These are phyloP conservation scores for Phoronis australis DNA, from an alignment of 2,888 invertebrate species.

Conservation along the genomic window DNA sequence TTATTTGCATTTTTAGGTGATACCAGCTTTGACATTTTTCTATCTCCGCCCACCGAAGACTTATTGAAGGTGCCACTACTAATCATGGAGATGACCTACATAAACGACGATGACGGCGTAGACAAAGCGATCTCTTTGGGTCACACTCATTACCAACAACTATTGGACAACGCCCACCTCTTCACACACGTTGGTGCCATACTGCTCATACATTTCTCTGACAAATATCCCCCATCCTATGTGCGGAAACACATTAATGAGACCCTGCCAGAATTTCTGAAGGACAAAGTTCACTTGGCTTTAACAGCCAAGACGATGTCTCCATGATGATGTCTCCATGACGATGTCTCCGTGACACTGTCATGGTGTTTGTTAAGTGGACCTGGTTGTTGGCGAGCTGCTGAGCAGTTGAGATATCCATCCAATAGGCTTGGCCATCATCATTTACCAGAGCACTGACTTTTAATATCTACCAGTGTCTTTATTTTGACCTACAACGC, in stretches of 20 bases:
- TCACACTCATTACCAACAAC: slow-evolving; percentile 36
- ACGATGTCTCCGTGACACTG: too few relatives aligned
- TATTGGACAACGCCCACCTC: slow-evolving; percentile 28
- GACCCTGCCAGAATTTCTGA: slow-evolving; percentile 20
- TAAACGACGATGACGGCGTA: slow-evolving; percentile 22
- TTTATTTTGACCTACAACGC: too few relatives aligned
- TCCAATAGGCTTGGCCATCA: too few relatives aligned
- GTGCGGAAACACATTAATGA: slow-evolving; percentile 20
- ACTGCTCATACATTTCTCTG: slow-evolving; percentile 39
- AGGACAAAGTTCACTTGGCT: slow-evolving; percentile 24
- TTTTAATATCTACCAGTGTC: too few relatives aligned
- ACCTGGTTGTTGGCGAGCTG: too few relatives aligned
- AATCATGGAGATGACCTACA: slow-evolving; percentile 42
- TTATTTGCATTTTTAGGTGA: slow-evolving; percentile 37
- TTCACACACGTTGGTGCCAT: slow-evolving; percentile 31
- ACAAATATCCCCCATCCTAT: slow-evolving; percentile 30
- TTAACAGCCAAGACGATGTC: slow-evolving; percentile 20
- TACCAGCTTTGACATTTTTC: slow-evolving; percentile 39
- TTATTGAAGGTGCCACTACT: slow-evolving; percentile 35
- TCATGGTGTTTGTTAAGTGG: too few relatives aligned
- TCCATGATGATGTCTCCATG: too few relatives aligned
- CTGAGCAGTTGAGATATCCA: too few relatives aligned
- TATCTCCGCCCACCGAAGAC: slow-evolving; percentile 25
- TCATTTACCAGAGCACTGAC: too few relatives aligned
- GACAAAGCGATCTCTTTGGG: slow-evolving; percentile 27